Percentiles rank a stretch among this genome's conserved stretches.
These are phyloP conservation scores for Meandrina meandrites DNA, from an alignment of 92 coral and sea anemone genomes.

Conservation along the genomic window DNA sequence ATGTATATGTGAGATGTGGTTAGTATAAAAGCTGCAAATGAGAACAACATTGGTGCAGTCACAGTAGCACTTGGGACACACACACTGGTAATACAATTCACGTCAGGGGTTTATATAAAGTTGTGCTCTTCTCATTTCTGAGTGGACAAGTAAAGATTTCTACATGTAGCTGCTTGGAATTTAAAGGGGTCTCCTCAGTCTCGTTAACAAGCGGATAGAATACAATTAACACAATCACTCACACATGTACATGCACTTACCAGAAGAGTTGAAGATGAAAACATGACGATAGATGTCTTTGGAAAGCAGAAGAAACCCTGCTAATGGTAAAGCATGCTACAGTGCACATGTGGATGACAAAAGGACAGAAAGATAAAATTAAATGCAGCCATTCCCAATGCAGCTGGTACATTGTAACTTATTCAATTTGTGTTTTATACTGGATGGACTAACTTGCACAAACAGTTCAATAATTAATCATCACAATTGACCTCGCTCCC, in stretches of 20 bases:
- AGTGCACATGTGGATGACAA: neutral
- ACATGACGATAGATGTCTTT: slow-evolving; percentile 81
- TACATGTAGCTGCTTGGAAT: too few species aligned
- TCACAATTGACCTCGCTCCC: too few species aligned
- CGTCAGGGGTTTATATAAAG: too few species aligned
- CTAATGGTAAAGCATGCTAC: slow-evolving; percentile 90
- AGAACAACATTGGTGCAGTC: too few species aligned
- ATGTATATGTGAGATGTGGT: too few species aligned
- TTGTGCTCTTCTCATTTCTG: too few species aligned
- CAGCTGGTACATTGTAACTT: neutral
- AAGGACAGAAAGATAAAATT: neutral
- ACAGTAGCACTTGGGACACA: too few species aligned
- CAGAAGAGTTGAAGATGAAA: slow-evolving; percentile 84
- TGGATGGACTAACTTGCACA: too few species aligned
- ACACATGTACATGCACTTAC: slow-evolving; percentile 41
- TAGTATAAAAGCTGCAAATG: too few species aligned
- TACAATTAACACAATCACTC: neutral
- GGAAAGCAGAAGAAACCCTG: slow-evolving; percentile 78
- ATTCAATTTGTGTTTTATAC: neutral
- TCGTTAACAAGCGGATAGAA: neutral
- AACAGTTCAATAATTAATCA: too few species aligned
- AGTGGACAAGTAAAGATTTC: neutral
- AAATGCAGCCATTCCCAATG: neutral
- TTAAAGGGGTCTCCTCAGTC: too few species aligned
- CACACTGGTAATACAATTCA: too few species aligned